Evolutionary conservation across 2,797 vertebrate species (phyloP), one percentile per base, ranked within the genome.

Genomic region (Semotilus atromaculatus): DNA sequence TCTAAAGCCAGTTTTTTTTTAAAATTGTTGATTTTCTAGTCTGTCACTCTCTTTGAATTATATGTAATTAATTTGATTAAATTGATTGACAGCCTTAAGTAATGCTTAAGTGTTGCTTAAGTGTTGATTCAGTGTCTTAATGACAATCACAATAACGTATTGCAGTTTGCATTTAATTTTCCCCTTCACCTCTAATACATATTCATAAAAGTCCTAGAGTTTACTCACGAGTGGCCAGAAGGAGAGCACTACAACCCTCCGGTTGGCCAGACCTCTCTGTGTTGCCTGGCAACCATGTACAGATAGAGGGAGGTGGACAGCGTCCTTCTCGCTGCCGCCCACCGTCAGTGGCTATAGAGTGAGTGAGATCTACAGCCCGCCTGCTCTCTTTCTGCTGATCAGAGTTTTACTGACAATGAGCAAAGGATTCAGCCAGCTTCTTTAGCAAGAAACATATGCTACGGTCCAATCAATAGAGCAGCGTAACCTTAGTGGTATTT

Each of bases 211-310:
- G 55, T 62, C 53, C 71, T 77, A 60, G 71, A 68, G 40, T 85
- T 88, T 91, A 90, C 88, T 60, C 48, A 68, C 31, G 5, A 78
- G 90, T 89, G 92, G 91, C 93, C 93, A 93, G 93, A 91, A 93
- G 92, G 92, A 93, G 86, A 90, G 90, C 90, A 91, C 90, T 91
- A 88, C 93, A 94, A 91, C 91, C 93, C 92, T 92, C 88, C 92
- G 93, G 92, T 93, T 93, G 92, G 92, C 29, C 74, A 93, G 92
- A 93, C 90, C 67, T 87, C 91, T 91, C 89, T 51, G 88, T 94
- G 95, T 96, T 96, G 94, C 95, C 90, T 92, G 90, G 95, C 95
- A 95, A 96, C 95, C 73, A 90, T 93, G 92, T 91, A 91, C 88
- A 86, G 93, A 92, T 88, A 82, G 85, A 87, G 88, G 89, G 88